Base-by-base conservation (phyloP, 2,797 vertebrate species). In the Chaunax sp. region DNA sequence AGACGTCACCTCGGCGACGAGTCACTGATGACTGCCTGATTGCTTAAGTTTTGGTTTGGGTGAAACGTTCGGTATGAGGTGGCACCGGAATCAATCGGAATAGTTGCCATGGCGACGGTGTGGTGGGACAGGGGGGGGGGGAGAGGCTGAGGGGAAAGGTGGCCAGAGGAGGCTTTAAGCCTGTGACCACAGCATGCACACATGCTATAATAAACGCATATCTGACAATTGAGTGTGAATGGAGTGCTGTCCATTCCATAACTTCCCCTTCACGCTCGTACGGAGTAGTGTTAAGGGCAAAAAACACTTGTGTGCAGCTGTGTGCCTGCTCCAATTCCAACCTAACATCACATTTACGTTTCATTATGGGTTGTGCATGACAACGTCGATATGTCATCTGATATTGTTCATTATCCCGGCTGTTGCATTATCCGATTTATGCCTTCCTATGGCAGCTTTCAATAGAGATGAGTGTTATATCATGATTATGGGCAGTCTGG, bases 21-120 rank as follows among this genome's bases (percentile, higher is more conserved):
- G 25, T 54, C 44, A 3, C 55, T 40, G 44, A 60, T 1, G 14
- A 38, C 51, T 2, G n/a, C 53, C 64, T 79, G 73, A 87, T 78
- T 90, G 86, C 79, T 87, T 77, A 90, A 87, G 78, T 93, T 93
- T 94, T 88, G 88, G 47, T 84, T 94, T 90, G 92, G n/a, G 92
- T 67, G 65, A 72, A 83, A 82, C 64, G 83, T 87, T 83, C 53
- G 76, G 76, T 64, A 95, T 95, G 94, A 95, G 94, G 95, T 95
- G 95, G 94, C 92, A 90, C 92, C 89, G 92, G 95, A n/a, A 98
- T 97, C 94, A 94, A 97, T 97, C 92, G 90, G 93, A 89, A 92
- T 92, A 81, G 95, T 97, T 95, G 92, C 95, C 94, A 96, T 97
- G 95, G 94, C 92, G 90, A 97, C 95, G 59, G 79, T 84, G 62